Base-by-base conservation (phyloP, 2,888 invertebrate genomes). In the Leptothorax acervorum region DNA sequence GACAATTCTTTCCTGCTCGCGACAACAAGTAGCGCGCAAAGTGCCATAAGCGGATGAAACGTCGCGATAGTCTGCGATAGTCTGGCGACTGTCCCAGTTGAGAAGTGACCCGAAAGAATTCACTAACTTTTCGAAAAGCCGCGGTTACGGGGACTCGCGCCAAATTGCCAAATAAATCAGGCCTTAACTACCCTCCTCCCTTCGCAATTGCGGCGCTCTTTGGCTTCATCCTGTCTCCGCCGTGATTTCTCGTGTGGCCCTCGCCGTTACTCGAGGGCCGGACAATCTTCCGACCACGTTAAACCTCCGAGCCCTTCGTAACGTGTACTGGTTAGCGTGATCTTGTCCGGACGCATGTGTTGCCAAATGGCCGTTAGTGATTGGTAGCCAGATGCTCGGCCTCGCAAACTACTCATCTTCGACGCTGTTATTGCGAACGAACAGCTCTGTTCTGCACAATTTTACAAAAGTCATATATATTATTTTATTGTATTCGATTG, bases 81-180 rank as follows among this genome's bases (percentile, higher is more conserved):
- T 63, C 68, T 57, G 70, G 23, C 55, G 55, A 23, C n/a, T 45
- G 71, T 78, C 71, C 71, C 78, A 45, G 55, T 35, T 35, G 73
- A 78, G 68, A 63, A 45, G 85, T 75, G 88, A 87, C 85, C 84
- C 82, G 87, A 86, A 89, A 87, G 87, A 87, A 91, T 92, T 90
- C 90, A 87, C 86, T 82, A 87, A 91, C 87, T 88, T 88, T 89
- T 84, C 62, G 53, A 79, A 82, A 70, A 79, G 79, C 63, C 70
- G 45, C 35, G 71, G 48, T 66, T 57, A 63, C 65, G 83, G 57
- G 75, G 63, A 66, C 75, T 39, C 84, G 85, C 70, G 91, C 85
- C 88, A 92, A 92, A 92, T 92, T 90, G 86, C 91, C 87, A 89
- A 92, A 92, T 92, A 92, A 92, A 93, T 93, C 91, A 91, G 88